Base-by-base conservation (phyloP, 1,140 invertebrate species). In the Listronotus oregonensis region DNA sequence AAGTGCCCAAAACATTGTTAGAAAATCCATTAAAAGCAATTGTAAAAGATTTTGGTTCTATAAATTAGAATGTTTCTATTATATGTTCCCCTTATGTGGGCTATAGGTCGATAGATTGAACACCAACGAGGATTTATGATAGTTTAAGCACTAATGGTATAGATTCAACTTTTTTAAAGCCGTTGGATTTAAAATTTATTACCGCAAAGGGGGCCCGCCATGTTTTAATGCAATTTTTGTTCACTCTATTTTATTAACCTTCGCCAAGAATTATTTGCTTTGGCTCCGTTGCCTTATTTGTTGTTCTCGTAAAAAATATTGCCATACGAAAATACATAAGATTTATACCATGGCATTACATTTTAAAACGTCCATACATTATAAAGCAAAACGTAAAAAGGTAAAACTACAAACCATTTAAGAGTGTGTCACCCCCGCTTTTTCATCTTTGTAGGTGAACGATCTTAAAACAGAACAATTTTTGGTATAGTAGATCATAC, bases 61-160 rank as follows among this genome's bases (percentile, higher is more conserved):
- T n/a, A n/a, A n/a, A n/a, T n/a, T n/a, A n/a, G n/a, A n/a, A n/a
- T n/a, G n/a, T n/a, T n/a, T n/a, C n/a, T n/a, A n/a, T n/a, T n/a
- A n/a, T n/a, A n/a, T n/a, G n/a, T n/a, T n/a, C n/a, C n/a, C n/a
- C n/a, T n/a, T n/a, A n/a, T n/a, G n/a, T n/a, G n/a, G n/a, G n/a
- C n/a, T n/a, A n/a, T n/a, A n/a, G n/a, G 14, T 37, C 67, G 67
- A 55, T 68, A 61, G 55, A 73, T 75, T 69, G 70, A 71, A 71
- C 73, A 64, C 71, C 71, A 72, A 75, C 59, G 72, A 68, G 67
- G 64, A 76, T 76, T 76, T 76, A 76, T 76, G 73, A 75, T 72
- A 71, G 71, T 76, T 75, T 75, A 75, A 75, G 71, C 70, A 67
- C 67, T 73, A 74, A 75, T 74, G 71, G 72, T 67, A 71, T 63